A percentile compares a stretch with the other conserved stretches of the same genome.
phyloP scores from a whole-genome alignment of 2,888 invertebrate genomes.

The Eurytoma adleriae region DNA sequence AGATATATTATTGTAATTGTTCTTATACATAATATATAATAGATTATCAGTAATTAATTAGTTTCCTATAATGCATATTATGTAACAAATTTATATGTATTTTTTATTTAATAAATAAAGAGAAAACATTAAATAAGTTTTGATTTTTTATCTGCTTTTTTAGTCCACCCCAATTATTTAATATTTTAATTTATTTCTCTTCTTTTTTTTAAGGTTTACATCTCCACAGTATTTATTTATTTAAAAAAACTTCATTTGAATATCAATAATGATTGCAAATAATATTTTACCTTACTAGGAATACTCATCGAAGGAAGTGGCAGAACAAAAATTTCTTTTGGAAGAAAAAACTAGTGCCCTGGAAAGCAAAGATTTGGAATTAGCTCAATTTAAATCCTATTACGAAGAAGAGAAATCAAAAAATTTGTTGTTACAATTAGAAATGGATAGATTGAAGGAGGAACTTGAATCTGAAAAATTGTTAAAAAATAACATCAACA shows the following conservation, averaged over 20 bases:
- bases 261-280: neutral
- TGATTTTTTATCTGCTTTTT: constrained; percentile 71
- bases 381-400: constrained; percentile 63
- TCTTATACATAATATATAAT: constrained; percentile 32
- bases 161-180: constrained; percentile 68
- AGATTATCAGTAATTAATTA: constrained; percentile 53
- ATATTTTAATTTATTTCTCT: neutral
- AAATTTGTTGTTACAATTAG: constrained; percentile 68
- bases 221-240: neutral
- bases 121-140: constrained; percentile 58
- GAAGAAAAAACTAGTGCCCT: constrained; percentile 64
- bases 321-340: constrained; percentile 65
- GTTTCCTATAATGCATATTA: constrained; percentile 58
- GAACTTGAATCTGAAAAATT: constrained; percentile 69
- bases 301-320: constrained; percentile 67
- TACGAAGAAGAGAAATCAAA: constrained; percentile 68
- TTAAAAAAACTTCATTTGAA: neutral
- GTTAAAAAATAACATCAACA: constrained; percentile 63
- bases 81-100: constrained; percentile 69
- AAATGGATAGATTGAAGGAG: constrained; percentile 68
- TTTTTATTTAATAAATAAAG: constrained; percentile 71
- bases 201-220: neutral
- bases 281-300: constrained; percentile 63
- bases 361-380: constrained; percentile 63
- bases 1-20: constrained; percentile 1